Percentiles rank a stretch among this genome's conserved stretches.
Evolutionary conservation across 2,888 invertebrate species (phyloP).

Genomic region (Rhingia campestris): DNA sequence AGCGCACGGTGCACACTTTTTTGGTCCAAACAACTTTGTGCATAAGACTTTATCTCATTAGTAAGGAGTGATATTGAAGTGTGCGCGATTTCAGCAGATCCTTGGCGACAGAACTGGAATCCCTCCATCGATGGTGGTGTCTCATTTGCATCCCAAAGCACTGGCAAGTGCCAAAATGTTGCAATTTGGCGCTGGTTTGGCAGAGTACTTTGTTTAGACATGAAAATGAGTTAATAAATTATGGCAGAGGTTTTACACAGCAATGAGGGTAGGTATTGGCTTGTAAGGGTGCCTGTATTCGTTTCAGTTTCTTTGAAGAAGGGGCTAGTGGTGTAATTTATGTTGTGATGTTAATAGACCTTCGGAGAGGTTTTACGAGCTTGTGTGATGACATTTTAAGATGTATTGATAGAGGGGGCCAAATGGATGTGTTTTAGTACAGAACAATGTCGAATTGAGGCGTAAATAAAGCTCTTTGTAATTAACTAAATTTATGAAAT

Average conservation of each 20-base stretch:
- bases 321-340: too few species aligned
- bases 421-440: too few species aligned
- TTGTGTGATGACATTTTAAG: too few species aligned
- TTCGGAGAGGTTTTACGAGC: too few species aligned
- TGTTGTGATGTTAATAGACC: too few species aligned
- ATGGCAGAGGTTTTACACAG: background rate
- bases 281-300: background rate
- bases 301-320: too few species aligned
- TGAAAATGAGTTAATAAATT: conserved; percentile 19
- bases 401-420: too few species aligned
- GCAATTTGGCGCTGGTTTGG: background rate
- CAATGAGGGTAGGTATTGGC: background rate
- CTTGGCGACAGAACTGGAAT: background rate
- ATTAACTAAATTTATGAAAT: too few species aligned
- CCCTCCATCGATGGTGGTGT: background rate
- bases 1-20: background rate
- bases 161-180: conserved; percentile 12
- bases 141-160: conserved; percentile 12
- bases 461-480: too few species aligned
- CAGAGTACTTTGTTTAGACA: background rate
- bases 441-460: too few species aligned
- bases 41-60: conserved; percentile 14
- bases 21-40: background rate
- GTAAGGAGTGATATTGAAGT: background rate
- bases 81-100: background rate